Evolutionary conservation across 2,888 invertebrate genomes (phyloP).

Genomic region (Aelia acuminata): DNA sequence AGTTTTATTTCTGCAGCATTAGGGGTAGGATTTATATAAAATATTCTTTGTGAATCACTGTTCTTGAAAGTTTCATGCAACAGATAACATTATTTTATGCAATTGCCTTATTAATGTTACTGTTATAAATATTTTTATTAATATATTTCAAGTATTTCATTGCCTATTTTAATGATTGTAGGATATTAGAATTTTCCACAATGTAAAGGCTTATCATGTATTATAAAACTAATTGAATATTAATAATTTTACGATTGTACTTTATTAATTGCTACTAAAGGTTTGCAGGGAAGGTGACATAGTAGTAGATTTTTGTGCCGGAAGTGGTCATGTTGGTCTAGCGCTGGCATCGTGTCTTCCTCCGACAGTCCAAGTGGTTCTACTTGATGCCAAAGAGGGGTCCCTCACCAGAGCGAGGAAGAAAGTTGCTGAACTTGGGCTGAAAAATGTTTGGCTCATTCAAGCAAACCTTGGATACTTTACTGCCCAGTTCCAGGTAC

Average conservation of each 20-base stretch:
- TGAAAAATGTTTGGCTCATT: slow-evolving; percentile 82
- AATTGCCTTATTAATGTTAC: too few species aligned
- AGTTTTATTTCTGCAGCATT: slow-evolving; percentile 84
- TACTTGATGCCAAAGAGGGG: slow-evolving; percentile 93
- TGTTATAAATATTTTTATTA: too few species aligned
- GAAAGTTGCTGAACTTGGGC: slow-evolving; percentile 77
- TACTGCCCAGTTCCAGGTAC: slow-evolving; percentile 73
- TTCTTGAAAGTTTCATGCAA: not conserved
- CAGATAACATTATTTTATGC: not conserved
- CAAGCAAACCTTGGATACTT: slow-evolving; percentile 95
- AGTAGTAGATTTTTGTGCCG: slow-evolving; percentile 95
- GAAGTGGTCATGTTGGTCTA: slow-evolving; percentile 93
- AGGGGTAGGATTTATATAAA: slow-evolving; percentile 68
- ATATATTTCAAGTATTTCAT: too few species aligned
- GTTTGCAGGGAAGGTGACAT: slow-evolving; percentile 78
- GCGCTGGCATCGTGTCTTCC: slow-evolving; percentile 85
- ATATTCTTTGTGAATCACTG: not conserved
- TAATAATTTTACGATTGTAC: not conserved
- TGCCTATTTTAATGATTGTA: not conserved
- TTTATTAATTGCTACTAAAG: slow-evolving; percentile 61
- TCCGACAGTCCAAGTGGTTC: slow-evolving; percentile 78
- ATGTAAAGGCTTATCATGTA: too few species aligned
- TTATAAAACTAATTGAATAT: not conserved
- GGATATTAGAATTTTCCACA: not conserved
- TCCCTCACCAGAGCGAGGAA: slow-evolving; percentile 83